Evolutionary conservation across 2,113 vertebrate species (phyloP).

Genomic region (Pagrus major): DNA sequence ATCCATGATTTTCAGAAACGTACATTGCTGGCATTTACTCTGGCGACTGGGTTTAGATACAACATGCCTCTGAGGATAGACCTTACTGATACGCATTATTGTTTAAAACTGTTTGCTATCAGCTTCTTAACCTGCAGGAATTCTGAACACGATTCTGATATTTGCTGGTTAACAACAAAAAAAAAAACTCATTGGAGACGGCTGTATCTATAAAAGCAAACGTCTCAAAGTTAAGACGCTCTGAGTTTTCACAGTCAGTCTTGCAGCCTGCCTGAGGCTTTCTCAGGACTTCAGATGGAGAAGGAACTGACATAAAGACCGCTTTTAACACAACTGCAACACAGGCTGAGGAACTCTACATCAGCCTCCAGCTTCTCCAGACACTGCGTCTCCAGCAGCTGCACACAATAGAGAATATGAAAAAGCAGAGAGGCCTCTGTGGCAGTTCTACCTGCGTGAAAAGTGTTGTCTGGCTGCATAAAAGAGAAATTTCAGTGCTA

Average conservation of each 20-base stretch:
- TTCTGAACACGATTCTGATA: not conserved
- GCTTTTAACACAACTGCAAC: constrained; percentile 20
- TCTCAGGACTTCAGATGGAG: constrained; percentile 27
- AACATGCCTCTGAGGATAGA: too few relatives aligned
- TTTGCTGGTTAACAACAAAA: not conserved
- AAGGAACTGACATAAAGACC: constrained; percentile 35
- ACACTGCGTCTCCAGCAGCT: constrained; percentile 6
- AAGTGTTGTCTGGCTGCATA: constrained; percentile 34
- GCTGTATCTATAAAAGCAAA: not conserved
- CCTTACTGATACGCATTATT: too few relatives aligned
- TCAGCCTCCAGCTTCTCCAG: constrained; percentile 6
- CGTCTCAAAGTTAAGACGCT: constrained; percentile 4
- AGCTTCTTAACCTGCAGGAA: not conserved
- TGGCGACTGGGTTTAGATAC: too few relatives aligned
- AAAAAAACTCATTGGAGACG: not conserved
- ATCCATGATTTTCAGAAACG: too few relatives aligned
- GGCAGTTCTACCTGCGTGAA: constrained; percentile 34
- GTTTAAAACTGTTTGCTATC: not conserved
- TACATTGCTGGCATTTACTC: too few relatives aligned
- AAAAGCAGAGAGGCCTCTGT: not conserved
- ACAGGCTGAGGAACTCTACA: constrained; percentile 7
- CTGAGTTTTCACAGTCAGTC: not conserved
- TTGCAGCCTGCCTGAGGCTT: constrained; percentile 3
- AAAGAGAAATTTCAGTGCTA: constrained; percentile 30
- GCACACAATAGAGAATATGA: constrained; percentile 32